A percentile compares a stretch with the other conserved stretches of the same genome.
Evolutionary conservation across 2,797 vertebrate genomes (phyloP).

Genomic region (Momotus momota): DNA sequence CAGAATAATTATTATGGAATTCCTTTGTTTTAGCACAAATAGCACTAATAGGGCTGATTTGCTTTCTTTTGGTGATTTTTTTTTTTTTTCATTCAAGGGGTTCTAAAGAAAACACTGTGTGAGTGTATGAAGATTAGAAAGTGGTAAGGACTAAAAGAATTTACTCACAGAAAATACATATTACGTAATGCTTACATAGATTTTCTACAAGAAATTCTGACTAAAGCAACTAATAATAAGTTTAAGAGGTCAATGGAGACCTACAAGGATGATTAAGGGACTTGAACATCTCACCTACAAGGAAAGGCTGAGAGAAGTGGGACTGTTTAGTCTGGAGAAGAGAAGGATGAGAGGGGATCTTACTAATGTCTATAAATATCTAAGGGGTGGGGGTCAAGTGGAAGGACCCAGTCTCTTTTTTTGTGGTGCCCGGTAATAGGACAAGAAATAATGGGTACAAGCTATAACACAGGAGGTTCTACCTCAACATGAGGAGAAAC

Average conservation of each 20-base stretch:
- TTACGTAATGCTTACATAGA: not conserved
- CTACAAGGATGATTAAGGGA: not conserved
- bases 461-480: too few relatives aligned
- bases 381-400: too few relatives aligned
- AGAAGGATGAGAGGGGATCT: too few relatives aligned
- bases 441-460: too few relatives aligned
- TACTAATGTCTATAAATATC: too few relatives aligned
- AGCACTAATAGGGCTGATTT: not conserved
- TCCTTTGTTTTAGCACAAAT: not conserved
- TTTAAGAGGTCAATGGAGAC: not conserved
- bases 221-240: not conserved
- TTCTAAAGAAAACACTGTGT: not conserved
- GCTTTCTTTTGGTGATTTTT: not conserved
- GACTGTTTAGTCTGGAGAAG: too few relatives aligned
- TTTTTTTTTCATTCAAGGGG: not conserved
- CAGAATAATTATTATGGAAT: not conserved
- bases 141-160: not conserved
- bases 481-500: too few relatives aligned
- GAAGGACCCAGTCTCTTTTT: too few relatives aligned
- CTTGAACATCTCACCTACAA: too few relatives aligned
- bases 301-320: too few relatives aligned
- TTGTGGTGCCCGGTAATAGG: too few relatives aligned
- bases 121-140: not conserved
- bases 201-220: not conserved
- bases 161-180: not conserved